Evolutionary conservation across 2,888 invertebrate species (phyloP).

Genomic region (Phengaris alcon): DNA sequence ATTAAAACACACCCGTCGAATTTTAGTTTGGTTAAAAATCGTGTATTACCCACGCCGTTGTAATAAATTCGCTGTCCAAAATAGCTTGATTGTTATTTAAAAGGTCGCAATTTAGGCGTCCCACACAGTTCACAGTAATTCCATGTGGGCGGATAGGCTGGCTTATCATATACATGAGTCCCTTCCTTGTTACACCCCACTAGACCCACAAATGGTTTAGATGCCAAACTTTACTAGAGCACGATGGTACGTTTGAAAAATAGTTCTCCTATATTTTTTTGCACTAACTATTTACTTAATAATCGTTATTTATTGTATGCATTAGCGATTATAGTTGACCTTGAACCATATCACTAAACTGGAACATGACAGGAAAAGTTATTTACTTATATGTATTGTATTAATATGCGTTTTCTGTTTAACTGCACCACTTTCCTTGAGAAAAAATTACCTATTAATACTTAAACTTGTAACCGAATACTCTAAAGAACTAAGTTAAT

Average conservation of each 20-base stretch:
- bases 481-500: too few relatives aligned
- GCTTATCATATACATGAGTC: constrained; percentile 13
- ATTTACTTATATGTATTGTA: neutral
- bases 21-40: neutral
- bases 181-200: constrained; percentile 5
- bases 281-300: too few relatives aligned
- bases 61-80: constrained; percentile 7
- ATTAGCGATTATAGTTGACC: neutral
- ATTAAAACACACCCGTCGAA: too few relatives aligned
- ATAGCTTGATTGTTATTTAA: constrained; percentile 24
- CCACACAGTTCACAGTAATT: constrained; percentile 12
- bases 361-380: constrained; percentile 8
- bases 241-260: neutral
- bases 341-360: constrained; percentile 1
- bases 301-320: neutral
- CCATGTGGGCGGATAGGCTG: constrained; percentile 17
- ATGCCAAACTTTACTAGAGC: neutral
- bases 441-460: neutral
- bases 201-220: neutral
- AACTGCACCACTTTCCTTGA: neutral
- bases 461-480: neutral
- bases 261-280: neutral
- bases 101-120: constrained; percentile 25
- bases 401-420: neutral
- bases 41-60: neutral